phyloP scores from a whole-genome alignment of 2,888 invertebrate genomes.

The Drosophila silvestris region DNA sequence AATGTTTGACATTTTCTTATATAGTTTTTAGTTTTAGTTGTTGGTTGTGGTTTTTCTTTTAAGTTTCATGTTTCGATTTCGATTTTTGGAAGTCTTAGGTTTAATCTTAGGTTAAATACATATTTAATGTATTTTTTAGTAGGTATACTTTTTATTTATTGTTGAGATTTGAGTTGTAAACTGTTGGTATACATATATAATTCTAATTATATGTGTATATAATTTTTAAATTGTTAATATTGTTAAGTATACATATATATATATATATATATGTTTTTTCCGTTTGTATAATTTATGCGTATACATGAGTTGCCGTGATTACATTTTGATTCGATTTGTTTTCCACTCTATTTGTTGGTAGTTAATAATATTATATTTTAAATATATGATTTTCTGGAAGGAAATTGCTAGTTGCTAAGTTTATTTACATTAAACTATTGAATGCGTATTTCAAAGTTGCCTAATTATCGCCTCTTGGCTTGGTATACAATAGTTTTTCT shows the following conservation, averaged over 20 bases:
- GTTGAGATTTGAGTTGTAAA: conserved; percentile 51
- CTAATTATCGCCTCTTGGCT: conserved; percentile 37
- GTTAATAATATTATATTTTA: conserved; percentile 23
- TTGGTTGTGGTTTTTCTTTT: conserved; percentile 6
- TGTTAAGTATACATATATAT: conserved; percentile 21
- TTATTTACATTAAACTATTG: conserved; percentile 60
- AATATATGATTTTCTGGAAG: conserved; percentile 55
- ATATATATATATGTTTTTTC: conserved; percentile 21
- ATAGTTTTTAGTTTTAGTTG: not conserved
- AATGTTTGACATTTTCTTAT: conserved; percentile 54
- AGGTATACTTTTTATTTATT: conserved; percentile 37
- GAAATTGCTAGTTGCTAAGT: conserved; percentile 59
- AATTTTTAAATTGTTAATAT: conserved; percentile 15
- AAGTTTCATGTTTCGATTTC: conserved; percentile 10
- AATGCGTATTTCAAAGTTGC: conserved; percentile 21
- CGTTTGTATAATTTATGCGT: conserved; percentile 62
- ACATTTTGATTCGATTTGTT: conserved; percentile 62
- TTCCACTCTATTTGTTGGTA: conserved; percentile 26
- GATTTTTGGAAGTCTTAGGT: conserved; percentile 51
- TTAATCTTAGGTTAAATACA: conserved; percentile 61
- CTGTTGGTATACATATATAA: conserved; percentile 42
- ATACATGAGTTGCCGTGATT: conserved; percentile 75
- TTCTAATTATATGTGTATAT: conserved; percentile 22
- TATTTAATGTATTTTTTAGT: conserved; percentile 22
- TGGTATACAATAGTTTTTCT: conserved; percentile 30